Percentiles rank a stretch among this genome's conserved stretches.
Evolutionary conservation across 2,113 vertebrate species (phyloP).

Genomic region (Crotalus helleri): DNA sequence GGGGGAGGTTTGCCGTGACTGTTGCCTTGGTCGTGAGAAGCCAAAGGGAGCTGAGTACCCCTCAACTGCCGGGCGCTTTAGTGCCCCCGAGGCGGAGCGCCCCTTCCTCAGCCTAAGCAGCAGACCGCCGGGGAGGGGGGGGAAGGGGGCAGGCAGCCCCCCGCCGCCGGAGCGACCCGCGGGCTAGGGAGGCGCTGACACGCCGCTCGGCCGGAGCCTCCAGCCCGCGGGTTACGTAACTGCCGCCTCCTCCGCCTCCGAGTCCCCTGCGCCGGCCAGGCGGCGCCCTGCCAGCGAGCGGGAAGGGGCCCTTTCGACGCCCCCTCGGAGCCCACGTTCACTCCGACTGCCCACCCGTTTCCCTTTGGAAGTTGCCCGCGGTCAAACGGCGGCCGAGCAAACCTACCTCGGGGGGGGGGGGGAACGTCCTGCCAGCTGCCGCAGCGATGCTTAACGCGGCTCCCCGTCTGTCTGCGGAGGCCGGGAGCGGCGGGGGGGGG

Average conservation of each 20-base stretch:
- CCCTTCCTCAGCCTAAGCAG: neutral
- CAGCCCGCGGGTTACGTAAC: neutral
- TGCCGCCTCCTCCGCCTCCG: neutral
- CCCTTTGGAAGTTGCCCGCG: neutral
- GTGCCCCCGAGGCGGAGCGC: neutral
- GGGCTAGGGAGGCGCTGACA: neutral
- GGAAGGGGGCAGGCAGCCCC: neutral
- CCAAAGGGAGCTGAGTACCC: neutral
- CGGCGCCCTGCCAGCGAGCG: neutral
- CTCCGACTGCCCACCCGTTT: neutral
- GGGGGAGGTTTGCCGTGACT: too few species aligned
- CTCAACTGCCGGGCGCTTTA: neutral
- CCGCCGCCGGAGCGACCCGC: too few species aligned
- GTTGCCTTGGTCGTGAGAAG: neutral
- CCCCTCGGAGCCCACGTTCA: neutral
- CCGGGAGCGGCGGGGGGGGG: neutral
- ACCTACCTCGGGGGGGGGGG: conserved; percentile 17
- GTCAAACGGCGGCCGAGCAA: neutral
- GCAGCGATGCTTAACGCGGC: neutral
- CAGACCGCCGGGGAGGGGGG: conserved; percentile 12
- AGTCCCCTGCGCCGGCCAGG: neutral
- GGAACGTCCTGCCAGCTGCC: conserved; percentile 23
- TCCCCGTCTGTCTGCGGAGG: neutral
- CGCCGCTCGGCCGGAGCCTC: neutral
- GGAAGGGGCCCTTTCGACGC: neutral